phyloP scores from a whole-genome alignment of 2,113 vertebrate species.

The Lates calcarifer region DNA sequence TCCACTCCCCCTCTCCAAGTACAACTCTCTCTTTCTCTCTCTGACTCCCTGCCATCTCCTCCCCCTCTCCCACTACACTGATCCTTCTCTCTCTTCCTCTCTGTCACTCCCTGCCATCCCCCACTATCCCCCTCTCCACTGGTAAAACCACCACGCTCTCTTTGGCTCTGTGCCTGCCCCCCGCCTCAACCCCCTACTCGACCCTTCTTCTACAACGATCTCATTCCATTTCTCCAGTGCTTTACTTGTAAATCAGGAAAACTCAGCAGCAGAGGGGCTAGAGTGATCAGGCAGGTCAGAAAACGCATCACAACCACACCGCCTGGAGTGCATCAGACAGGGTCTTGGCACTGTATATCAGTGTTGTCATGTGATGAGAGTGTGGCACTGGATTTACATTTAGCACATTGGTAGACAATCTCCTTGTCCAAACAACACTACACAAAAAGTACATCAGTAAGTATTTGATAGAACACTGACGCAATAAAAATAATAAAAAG shows the following conservation, averaged over 20 bases:
- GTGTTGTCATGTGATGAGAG: slow-evolving; percentile 68
- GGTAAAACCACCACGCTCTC: slow-evolving; percentile 57
- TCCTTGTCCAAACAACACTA: slow-evolving; percentile 22
- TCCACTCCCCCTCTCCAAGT: slow-evolving; percentile 71
- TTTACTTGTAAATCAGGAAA: slow-evolving; percentile 75
- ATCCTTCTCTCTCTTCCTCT: slow-evolving; percentile 57
- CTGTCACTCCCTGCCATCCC: slow-evolving; percentile 66
- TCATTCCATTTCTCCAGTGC: slow-evolving; percentile 61
- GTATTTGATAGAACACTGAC: slow-evolving; percentile 10
- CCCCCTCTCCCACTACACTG: slow-evolving; percentile 56
- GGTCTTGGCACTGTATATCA: slow-evolving; percentile 59
- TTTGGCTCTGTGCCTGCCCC: slow-evolving; percentile 52
- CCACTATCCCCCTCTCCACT: slow-evolving; percentile 46
- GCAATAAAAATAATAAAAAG: background rate
- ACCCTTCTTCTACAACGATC: slow-evolving; percentile 61
- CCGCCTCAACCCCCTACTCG: slow-evolving; percentile 19
- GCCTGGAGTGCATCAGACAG: slow-evolving; percentile 73
- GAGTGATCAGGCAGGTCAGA: slow-evolving; percentile 69
- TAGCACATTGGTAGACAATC: slow-evolving; percentile 46
- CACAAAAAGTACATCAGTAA: slow-evolving; percentile 21
- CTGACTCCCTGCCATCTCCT: slow-evolving; percentile 65
- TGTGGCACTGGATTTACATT: slow-evolving; percentile 65
- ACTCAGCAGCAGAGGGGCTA: slow-evolving; percentile 63
- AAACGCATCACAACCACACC: slow-evolving; percentile 66
- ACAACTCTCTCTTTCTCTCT: slow-evolving; percentile 61